Conservation (phyloP, 2,113 vertebrate species). For the Xenopus laevis region DNA sequence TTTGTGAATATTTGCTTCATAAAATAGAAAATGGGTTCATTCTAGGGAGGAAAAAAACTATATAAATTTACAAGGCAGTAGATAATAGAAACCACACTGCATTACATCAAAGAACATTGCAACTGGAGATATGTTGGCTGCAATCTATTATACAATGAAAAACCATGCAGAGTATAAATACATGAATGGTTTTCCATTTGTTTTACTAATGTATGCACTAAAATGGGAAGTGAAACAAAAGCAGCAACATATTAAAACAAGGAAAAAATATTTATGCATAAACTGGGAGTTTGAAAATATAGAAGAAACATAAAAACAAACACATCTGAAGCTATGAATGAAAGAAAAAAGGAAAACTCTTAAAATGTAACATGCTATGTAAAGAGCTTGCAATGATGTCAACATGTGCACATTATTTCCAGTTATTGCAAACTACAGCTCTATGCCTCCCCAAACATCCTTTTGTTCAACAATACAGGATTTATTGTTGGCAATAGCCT, state of each 20-base stretch:
- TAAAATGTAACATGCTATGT: conserved; percentile 93
- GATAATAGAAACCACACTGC: conserved; percentile 1
- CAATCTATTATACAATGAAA: conserved; percentile 24
- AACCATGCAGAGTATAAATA: background rate
- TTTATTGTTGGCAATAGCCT: background rate
- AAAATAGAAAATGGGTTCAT: conserved; percentile 2
- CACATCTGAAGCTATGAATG: conserved; percentile 77
- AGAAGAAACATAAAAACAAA: conserved; percentile 49
- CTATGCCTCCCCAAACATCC: background rate
- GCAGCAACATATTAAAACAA: conserved; percentile 59
- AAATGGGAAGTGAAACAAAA: conserved; percentile 62
- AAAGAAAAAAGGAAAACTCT: conserved; percentile 80
- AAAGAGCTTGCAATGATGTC: conserved; percentile 76
- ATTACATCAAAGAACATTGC: background rate
- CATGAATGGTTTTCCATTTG: conserved; percentile 29
- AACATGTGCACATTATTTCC: background rate
- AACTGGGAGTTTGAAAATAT: conserved; percentile 58
- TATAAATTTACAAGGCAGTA: conserved; percentile 10
- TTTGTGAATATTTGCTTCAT: background rate
- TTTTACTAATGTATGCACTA: conserved; percentile 16
- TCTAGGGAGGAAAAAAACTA: background rate
- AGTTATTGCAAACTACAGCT: background rate
- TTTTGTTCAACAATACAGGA: background rate
- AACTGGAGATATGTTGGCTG: conserved; percentile 6
- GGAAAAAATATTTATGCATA: conserved; percentile 65